These are phyloP conservation scores for Melipona quadrifasciata DNA, from an alignment of 1,140 invertebrate genomes.

Conservation along the genomic window DNA sequence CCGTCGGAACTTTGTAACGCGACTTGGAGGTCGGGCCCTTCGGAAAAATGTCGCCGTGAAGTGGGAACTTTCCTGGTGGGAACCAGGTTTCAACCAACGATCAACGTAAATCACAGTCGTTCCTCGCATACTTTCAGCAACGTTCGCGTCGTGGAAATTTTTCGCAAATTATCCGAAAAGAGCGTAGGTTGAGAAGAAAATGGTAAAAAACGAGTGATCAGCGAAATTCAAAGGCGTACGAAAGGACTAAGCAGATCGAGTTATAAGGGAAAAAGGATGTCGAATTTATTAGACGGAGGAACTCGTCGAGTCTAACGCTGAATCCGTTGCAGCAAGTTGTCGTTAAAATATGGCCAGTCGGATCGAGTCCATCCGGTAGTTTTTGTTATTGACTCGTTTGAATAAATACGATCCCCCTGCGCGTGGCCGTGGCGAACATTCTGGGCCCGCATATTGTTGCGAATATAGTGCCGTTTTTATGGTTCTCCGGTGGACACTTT, in stretches of 20 bases:
- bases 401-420: conserved; percentile 31
- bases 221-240: background rate
- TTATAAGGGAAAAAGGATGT: conserved; percentile 8
- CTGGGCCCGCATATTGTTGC: conserved; percentile 11
- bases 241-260: background rate
- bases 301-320: conserved; percentile 26
- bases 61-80: background rate
- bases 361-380: conserved; percentile 28
- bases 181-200: background rate
- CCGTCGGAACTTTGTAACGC: conserved; percentile 42
- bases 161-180: background rate
- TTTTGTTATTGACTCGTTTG: conserved; percentile 39
- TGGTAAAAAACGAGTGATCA: background rate
- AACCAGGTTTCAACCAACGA: background rate
- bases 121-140: background rate
- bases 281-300: conserved; percentile 48
- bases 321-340: conserved; percentile 31
- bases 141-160: background rate
- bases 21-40: background rate
- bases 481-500: background rate
- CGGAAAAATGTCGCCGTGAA: background rate
- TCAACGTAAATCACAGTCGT: background rate
- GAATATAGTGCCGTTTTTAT: conserved; percentile 6
- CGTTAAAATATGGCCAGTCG: conserved; percentile 14
- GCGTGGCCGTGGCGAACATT: background rate